Percentiles rank a stretch among this genome's conserved stretches.
These are phyloP conservation scores for Myripristis murdjan DNA, from an alignment of 2,797 vertebrate species.

Conservation along the genomic window DNA sequence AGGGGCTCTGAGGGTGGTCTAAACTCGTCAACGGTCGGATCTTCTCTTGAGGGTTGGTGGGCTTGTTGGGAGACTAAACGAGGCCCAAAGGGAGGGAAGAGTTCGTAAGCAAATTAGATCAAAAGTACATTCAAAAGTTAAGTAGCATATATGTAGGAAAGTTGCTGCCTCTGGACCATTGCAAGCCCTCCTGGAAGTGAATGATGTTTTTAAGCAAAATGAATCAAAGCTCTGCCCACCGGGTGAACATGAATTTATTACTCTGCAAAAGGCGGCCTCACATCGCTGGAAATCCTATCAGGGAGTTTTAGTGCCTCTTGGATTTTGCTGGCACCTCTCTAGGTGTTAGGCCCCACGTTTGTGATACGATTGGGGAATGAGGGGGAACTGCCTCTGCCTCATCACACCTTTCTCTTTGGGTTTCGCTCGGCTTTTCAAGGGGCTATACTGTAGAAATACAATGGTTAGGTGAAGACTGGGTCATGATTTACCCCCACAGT, in stretches of 20 bases:
- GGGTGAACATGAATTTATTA: background rate
- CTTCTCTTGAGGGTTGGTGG: conserved; percentile 93
- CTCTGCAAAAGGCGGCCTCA: background rate
- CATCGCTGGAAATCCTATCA: background rate
- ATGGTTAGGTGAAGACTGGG: conserved; percentile 20
- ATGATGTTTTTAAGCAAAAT: background rate
- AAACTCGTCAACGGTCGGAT: conserved; percentile 95
- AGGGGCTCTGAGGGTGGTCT: conserved; percentile 96
- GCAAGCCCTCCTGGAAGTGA: background rate
- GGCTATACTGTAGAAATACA: background rate
- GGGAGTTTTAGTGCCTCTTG: background rate
- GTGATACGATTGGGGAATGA: conserved; percentile 11
- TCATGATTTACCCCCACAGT: conserved; percentile 21
- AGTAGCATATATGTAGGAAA: background rate
- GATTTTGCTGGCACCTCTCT: background rate
- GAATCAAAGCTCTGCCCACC: background rate
- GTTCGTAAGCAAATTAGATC: background rate
- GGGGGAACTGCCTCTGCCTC: conserved; percentile 22
- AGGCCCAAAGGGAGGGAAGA: background rate
- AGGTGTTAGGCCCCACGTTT: background rate
- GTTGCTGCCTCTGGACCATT: conserved; percentile 1
- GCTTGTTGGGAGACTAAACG: conserved; percentile 93
- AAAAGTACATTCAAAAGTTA: background rate
- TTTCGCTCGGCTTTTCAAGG: conserved; percentile 1
- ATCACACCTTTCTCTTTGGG: no score